Evolutionary conservation across 2,888 invertebrate genomes (phyloP), one percentile per base, ranked within the genome.

Genomic region (Cyaniris semiargus): DNA sequence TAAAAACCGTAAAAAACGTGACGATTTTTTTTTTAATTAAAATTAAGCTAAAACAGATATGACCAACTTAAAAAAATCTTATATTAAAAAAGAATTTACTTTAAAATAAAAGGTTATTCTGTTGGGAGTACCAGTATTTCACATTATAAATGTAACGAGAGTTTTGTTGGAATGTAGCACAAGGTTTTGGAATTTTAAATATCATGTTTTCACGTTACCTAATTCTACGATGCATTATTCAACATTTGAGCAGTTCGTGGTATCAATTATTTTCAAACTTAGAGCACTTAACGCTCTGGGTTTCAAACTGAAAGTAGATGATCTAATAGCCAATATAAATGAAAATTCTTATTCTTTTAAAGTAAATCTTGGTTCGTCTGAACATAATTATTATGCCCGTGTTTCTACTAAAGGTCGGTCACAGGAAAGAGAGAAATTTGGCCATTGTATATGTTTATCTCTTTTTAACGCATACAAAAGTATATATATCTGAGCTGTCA

Each of bases 171-270:
- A 66, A 66, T 66, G 15, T 66, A 15, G 66, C 23, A 15, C 66
- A 27, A 66, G 66, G 15, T 66, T 66, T 66, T 27, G 66, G 66
- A 66, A 66, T 66, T 66, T 66, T 23, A 27, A 66, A 66, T 66
- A 27, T 66, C 23, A 66, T 66, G 3, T 66, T 66, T 27, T 13
- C 66, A 15, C 8, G 66, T 66, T 58, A 60, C 60, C 60, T 8
- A 8, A 60, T 23, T 23, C 10, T 7, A 23, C 60, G 60, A 60
- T 60, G 60, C 60, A 60, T 60, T 60, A 60, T 23, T 60, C 21
- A 23, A 23, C 10, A 23, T 23, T 10, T 60, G 21, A 60, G 60
- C 23, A 60, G 60, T 60, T 60, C 3, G 60, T 60, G 8, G 23
- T 7, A 3, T 23, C 3, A 60, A 60, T 60, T 60, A 60, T 60